Base-by-base conservation (phyloP, 2,113 vertebrate species). In the Amphiprion ocellaris region DNA sequence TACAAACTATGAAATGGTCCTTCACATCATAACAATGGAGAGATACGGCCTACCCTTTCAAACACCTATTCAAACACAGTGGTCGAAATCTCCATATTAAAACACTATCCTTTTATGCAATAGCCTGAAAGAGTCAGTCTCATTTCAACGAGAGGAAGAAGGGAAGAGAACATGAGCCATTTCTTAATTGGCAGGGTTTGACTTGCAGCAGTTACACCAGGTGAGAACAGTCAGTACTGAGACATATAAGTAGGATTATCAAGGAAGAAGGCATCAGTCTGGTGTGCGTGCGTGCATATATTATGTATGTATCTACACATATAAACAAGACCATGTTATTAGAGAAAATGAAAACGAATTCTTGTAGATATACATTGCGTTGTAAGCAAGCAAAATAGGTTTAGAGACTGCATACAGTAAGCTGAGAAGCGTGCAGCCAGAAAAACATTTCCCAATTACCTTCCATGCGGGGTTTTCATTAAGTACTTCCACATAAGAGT, bases 401-500 rank as follows among this genome's bases (percentile, higher is more conserved):
- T 82, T 65, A 81, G 87, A 90, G 82, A 77, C 71, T 77, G 71
- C 69, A 53, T 89, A 89, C 88, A 91, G 92, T 92, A 93, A 93
- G 83, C 64, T 61, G 89, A 93, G 91, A 90, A 71, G 79, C 54
- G 17, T 72, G 75, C 84, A 86, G 85, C 85, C 90, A 90, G 92
- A 95, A 92, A 94, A 95, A 93, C 94, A 95, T 93, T 92, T 94
- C 81, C 93, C 89, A 93, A 93, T 94, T 92, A 94, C 84, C 77
- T 75, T 87, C 87, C 85, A 90, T 91, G 84, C 86, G 88, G 85
- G 89, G 86, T 90, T 94, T 94, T 95, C 92, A 95, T 95, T 93
- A 94, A 95, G 93, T 93, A 91, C 93, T 94, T 90, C 86, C 90
- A 91, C 90, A 85, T 90, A 90, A 91, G 84, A 87, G 91, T 93